These are phyloP conservation scores for Labeo rohita DNA, from an alignment of 2,113 vertebrate species.

Conservation along the genomic window DNA sequence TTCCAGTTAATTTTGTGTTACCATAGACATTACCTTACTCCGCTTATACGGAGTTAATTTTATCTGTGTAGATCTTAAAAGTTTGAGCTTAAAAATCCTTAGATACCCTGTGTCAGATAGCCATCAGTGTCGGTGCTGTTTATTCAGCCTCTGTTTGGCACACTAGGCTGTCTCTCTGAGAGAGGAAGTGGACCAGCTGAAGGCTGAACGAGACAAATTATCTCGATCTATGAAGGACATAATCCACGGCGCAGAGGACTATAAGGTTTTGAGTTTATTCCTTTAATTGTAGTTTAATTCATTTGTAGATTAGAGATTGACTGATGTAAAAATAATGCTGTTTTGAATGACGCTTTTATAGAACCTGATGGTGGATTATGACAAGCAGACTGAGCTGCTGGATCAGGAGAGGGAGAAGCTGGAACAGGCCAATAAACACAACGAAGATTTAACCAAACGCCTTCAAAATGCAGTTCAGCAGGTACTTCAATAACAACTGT, in stretches of 20 bases:
- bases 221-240: constrained; percentile 89
- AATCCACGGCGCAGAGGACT: constrained; percentile 91
- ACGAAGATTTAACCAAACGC: constrained; percentile 86
- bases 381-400: constrained; percentile 89
- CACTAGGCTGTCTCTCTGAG: constrained; percentile 78
- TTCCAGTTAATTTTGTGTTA: too few relatives aligned
- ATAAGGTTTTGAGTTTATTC: constrained; percentile 82
- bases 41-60: too few relatives aligned
- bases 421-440: constrained; percentile 81
- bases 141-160: not conserved
- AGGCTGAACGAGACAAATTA: constrained; percentile 81
- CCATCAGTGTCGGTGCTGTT: not conserved
- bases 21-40: too few relatives aligned
- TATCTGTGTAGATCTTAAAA: too few relatives aligned
- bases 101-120: not conserved
- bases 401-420: constrained; percentile 85
- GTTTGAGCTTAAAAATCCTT: too few relatives aligned
- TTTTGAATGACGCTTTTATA: constrained; percentile 62
- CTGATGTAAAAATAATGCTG: not conserved
- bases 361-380: constrained; percentile 93
- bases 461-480: constrained; percentile 81
- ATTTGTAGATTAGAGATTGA: not conserved
- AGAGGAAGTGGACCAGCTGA: constrained; percentile 82
- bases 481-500: constrained; percentile 70
- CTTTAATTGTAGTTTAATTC: not conserved